Evolutionary conservation across 2,888 invertebrate genomes (phyloP), one percentile per base, ranked within the genome.

Genomic region (Acleris laterana): DNA sequence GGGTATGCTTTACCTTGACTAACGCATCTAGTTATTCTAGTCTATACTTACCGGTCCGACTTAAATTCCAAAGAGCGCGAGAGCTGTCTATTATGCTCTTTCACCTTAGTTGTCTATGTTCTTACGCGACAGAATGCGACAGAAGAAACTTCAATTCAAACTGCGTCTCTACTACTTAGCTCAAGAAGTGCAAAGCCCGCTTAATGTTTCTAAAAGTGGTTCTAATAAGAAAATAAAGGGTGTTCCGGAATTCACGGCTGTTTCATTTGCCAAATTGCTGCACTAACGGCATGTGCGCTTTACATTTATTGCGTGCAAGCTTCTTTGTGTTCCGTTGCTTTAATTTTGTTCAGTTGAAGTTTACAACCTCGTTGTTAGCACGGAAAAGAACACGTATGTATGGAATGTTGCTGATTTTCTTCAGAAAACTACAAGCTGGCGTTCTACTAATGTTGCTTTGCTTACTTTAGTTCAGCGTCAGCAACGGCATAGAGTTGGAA

Each of bases 191-290:
- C 44, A 52, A 17, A 38, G 53, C 25, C 42, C 49, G 25, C 42
- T 49, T 28, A 64, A 53, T 53, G 49, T 42, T 46, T 59, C 52
- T 38, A 48, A 59, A 64, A 52, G 53, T 60, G 49, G 22, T 42
- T 42, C 53, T 64, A 64, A 64, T 60, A 55, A 60, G 64, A 38
- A 60, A 60, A 55, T 38, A 38, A 64, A 60, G 53, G 42, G 59
- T 53, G 42, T 57, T 52, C n/a, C 1, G 22, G 38, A 49, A 48
- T 53, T 48, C 59, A 49, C 46, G 59, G 48, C n/a, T 19, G 20
- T 60, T 64, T 53, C 64, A 64, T 60, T 64, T 60, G 64, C 64
- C 64, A 64, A 64, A 64, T 64, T 38, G 64, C 53, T 44, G 59
- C 59, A 42, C 64, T 55, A 64, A 64, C 57, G 46, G 57, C 59